Evolutionary conservation across 1,140 invertebrate genomes (phyloP).

Genomic region (Solenopsis fugax): DNA sequence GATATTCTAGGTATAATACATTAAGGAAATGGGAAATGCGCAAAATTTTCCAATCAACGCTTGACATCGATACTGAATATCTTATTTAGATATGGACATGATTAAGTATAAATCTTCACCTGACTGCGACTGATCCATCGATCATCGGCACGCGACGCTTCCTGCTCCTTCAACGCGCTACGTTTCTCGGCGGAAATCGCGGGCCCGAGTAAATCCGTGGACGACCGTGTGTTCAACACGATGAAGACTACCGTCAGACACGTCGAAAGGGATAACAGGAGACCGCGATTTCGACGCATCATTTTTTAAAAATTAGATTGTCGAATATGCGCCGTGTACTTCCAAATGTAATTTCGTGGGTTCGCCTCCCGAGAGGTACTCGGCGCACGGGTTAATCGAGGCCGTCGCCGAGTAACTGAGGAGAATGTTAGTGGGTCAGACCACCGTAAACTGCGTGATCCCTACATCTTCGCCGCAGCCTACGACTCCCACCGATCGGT

Average conservation of each 20-base stretch:
- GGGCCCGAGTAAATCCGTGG: background rate
- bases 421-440: conserved; percentile 86
- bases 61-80: too few relatives aligned
- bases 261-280: conserved; percentile 63
- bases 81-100: background rate
- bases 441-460: conserved; percentile 72
- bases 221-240: conserved; percentile 65
- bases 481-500: conserved; percentile 64
- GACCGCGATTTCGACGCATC: conserved; percentile 78
- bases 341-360: background rate
- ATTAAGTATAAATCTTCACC: conserved; percentile 47
- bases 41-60: background rate
- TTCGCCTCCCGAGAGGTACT: conserved; percentile 2
- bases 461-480: conserved; percentile 76
- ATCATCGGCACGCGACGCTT: background rate
- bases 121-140: conserved; percentile 40
- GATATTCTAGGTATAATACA: too few relatives aligned
- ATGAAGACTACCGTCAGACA: conserved; percentile 75
- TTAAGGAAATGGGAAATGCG: too few relatives aligned
- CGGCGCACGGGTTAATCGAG: conserved; percentile 52
- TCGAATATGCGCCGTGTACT: background rate
- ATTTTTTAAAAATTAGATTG: background rate
- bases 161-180: background rate
- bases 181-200: background rate
- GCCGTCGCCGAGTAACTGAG: conserved; percentile 79